Base-by-base conservation (phyloP, 2,797 vertebrate species). In the Neoniphon sammara region DNA sequence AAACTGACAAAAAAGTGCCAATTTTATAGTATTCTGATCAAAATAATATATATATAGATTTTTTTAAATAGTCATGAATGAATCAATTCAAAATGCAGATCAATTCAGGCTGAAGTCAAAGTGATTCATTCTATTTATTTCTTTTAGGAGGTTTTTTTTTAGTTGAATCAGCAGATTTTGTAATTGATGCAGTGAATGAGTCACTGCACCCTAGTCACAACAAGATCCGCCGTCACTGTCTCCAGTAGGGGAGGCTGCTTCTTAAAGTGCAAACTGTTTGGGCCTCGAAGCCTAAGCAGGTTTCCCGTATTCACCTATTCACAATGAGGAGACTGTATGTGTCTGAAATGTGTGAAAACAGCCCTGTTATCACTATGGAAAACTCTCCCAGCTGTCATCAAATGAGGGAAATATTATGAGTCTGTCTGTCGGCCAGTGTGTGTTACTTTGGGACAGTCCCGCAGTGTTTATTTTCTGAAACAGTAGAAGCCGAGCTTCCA, bases 391-490 rank as follows among this genome's bases (percentile, higher is more conserved):
- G 88, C 90, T 92, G 89, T 94, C 91, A 89, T 91, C 88, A 84
- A 77, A 85, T 83, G 77, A 89, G 78, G 80, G 90, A 86, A 88
- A 91, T 93, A 91, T 93, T 91, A 80, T 91, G 88, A 88, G 81
- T 90, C 86, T 75, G 92, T 92, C 92, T 93, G 87, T 86, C 62
- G 80, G 85, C 84, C 82, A 86, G 85, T 84, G 87, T 91, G 83
- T 78, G 70, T 90, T 92, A 91, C 87, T 88, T 86, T 82, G 85
- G 89, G 89, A 93, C 90, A 88, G 87, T 93, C 86, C 80, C 73
- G 72, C 81, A 75, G 80, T 92, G 92, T 93, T 93, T 94, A 92
- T 93, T 93, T 93, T 93, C 70, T 90, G 91, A 91, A 92, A 92
- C 84, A 55, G 88, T 88, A 91, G 92, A 92, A 73, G 66, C 87